phyloP scores from a whole-genome alignment of 2,888 invertebrate genomes.

The Pardosa pseudoannulata region DNA sequence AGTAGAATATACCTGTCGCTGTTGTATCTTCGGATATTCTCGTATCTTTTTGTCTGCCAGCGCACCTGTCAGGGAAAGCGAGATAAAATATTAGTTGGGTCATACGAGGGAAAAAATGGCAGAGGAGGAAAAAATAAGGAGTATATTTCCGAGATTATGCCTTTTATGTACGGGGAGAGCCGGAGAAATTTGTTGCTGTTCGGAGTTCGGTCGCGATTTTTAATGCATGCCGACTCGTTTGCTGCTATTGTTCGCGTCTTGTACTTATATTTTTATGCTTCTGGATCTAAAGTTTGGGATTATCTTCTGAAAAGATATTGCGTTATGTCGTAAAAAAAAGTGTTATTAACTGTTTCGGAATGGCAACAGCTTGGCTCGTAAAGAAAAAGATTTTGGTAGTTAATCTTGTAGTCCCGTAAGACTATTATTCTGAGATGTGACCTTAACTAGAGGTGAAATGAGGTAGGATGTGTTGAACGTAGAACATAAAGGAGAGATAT shows the following conservation, averaged over 20 bases:
- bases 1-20: not conserved
- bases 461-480: no score
- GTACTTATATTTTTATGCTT: no score
- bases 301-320: not conserved
- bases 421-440: no score
- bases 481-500: no score
- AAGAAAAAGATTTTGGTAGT: no score
- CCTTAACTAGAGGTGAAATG: no score
- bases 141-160: not conserved
- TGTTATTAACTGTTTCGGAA: no score
- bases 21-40: not conserved
- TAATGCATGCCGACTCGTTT: not conserved
- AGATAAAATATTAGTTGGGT: slow-evolving; percentile 1
- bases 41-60: not conserved
- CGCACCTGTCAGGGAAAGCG: not conserved
- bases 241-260: no score
- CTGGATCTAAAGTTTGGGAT: not conserved
- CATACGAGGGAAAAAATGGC: no score
- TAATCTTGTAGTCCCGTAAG: no score
- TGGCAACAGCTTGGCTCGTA: no score
- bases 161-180: not conserved
- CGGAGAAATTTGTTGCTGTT: not conserved
- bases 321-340: no score
- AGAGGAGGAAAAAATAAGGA: not conserved
- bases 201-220: not conserved